A percentile compares a stretch with the other conserved stretches of the same genome.
These are phyloP conservation scores for Balaeniceps rex DNA, from an alignment of 2,113 vertebrate genomes.

Conservation along the genomic window DNA sequence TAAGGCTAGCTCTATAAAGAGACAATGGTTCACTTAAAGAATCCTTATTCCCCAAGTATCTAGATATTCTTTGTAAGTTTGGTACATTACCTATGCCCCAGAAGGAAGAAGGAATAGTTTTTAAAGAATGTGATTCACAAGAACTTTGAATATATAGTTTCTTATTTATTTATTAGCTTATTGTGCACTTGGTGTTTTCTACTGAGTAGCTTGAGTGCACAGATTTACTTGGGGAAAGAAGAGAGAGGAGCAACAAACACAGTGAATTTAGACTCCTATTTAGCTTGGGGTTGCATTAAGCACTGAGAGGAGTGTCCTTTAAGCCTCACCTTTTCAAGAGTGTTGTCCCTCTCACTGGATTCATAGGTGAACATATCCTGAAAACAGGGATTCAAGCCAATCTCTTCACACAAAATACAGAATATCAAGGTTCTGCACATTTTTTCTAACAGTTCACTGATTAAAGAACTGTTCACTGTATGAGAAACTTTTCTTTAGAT, in stretches of 20 bases:
- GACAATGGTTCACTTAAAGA: neutral
- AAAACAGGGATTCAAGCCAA: neutral
- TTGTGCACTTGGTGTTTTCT: neutral
- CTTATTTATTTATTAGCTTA: neutral
- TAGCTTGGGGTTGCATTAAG: neutral
- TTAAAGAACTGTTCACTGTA: neutral
- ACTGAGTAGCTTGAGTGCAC: neutral
- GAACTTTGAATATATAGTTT: neutral
- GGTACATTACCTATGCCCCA: neutral
- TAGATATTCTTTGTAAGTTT: neutral
- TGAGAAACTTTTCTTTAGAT: neutral
- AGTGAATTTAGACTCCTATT: neutral
- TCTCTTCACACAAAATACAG: neutral
- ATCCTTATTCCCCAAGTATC: neutral
- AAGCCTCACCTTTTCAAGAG: neutral
- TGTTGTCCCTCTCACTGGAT: neutral
- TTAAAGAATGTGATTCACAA: neutral
- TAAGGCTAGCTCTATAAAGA: neutral
- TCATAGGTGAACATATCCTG: neutral
- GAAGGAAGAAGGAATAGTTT: neutral
- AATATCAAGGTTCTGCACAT: neutral
- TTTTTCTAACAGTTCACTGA: neutral
- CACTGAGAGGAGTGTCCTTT: neutral
- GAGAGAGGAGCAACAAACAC: neutral
- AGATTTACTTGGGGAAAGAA: neutral